Evolutionary conservation across 2,797 vertebrate species (phyloP), one percentile per base, ranked within the genome.

Genomic region (Alosa sapidissima): DNA sequence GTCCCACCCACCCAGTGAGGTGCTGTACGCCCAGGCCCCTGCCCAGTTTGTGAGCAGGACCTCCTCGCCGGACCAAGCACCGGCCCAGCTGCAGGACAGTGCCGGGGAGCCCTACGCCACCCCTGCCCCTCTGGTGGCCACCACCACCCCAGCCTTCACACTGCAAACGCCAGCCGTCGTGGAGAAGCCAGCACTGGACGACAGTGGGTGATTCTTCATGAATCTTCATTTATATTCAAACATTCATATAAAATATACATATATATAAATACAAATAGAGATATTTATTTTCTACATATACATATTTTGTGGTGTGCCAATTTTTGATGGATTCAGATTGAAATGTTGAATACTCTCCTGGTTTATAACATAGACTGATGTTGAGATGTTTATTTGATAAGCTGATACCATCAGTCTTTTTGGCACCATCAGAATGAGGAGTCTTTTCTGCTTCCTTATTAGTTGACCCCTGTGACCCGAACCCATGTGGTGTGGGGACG

Each of bases 161-260:
- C 75, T 87, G 51, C 85, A 84, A 41, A 87, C 88, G 14, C 88
- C 93, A 49, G 81, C 86, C 49, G 21, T 83, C 19, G 45, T 81
- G 13, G 86, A 87, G 82, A 82, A 86, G 78, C 86, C 87, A 13
- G 45, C 82, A 62, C 84, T 84, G 48, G 82, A 65, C 58, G 85
- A 93, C 93, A 96, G 97, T 98, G 95, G 83, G 90, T 81, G 68
- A 75, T 83, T 81, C 48, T 81, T 19, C 83, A 13, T 72, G 47
- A n/a, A 62, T 21, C 21, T 83, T 28, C 47, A 54, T 88, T 62
- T 65, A 3, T 4, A 60, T 62, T 81, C 21, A 60, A 24, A 24
- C 58, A 60, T 55, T 19, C 16, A 55, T 55, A 19, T 13, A 16
- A 55, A 55, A 55, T 55, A 55, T 51, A 54, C 10, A 19, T 54